Evolutionary conservation across 2,113 vertebrate species (phyloP), one percentile per base, ranked within the genome.

Genomic region (Perccottus glenii): DNA sequence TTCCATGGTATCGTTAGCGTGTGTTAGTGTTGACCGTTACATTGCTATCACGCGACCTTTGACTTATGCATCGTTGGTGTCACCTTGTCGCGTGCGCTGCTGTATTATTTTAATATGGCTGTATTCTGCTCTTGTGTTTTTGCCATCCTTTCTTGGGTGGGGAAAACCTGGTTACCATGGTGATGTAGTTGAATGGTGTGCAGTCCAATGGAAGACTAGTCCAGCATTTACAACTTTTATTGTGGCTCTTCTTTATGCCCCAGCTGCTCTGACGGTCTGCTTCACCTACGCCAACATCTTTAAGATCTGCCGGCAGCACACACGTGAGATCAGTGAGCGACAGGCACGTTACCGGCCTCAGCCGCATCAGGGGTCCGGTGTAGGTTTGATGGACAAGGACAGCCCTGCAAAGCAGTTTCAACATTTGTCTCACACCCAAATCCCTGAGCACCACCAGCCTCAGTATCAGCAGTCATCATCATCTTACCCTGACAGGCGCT

Each of bases 201-300:
- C 96, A 0, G 76, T 71, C 0, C 91, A 92, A 79, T 99, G 98
- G 98, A 87, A 86, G 77, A 99, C 97, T 0, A 85, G 91, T 49
- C 92, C 94, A 0, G 92, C 93, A 49, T 99, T 98, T 79, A 98
- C 96, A 3, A 87, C 96, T 66, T 99, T 99, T 81, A 96, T 99
- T 0, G 95, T 98, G 60, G 90, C 93, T 1, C 92, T 96, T 86
- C 91, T 99, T 5, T 99, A 99, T 0, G 96, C 96, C 14, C 98
- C 98, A 0, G 96, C 98, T 1, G 94, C 96, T 1, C 91, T 96
- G 53, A 94, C 93, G 0, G 94, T 99, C 71, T 99, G 98, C 92
- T 99, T 96, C 88, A 99, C 97, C 6, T 99, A 99, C 74, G 95
- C 92, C 88, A 97, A 96, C 89, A 99, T 99, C 86, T 99, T 99